phyloP scores from a whole-genome alignment of 2,797 vertebrate species.

The Antennarius maculatus region DNA sequence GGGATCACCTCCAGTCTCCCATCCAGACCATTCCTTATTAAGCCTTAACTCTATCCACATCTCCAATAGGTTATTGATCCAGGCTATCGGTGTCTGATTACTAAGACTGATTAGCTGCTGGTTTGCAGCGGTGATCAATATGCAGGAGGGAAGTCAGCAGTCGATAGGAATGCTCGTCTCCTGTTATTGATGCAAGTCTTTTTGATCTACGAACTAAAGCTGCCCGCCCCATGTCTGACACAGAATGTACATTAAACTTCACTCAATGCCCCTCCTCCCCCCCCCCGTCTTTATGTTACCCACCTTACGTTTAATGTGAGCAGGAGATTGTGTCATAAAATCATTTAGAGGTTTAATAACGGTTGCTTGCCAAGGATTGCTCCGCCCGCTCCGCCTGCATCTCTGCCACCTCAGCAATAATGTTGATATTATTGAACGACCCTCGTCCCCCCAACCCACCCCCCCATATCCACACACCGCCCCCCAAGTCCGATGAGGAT shows the following conservation, averaged over 20 bases:
- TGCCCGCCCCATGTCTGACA: not conserved
- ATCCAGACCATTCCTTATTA: not conserved
- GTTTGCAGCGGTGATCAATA: not conserved
- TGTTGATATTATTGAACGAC: conserved; percentile 72
- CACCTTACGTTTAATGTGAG: conserved; percentile 57
- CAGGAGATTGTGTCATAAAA: conserved; percentile 62
- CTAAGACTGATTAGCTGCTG: not conserved
- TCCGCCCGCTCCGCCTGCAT: conserved; percentile 41
- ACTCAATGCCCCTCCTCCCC: conserved; percentile 19
- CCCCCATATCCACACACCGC: too few species aligned
- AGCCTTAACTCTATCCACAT: conserved; percentile 2
- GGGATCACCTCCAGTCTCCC: not conserved
- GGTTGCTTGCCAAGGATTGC: conserved; percentile 55
- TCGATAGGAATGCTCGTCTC: conserved; percentile 12
- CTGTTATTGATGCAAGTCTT: conserved; percentile 46
- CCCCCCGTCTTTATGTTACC: conserved; percentile 62
- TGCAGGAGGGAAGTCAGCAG: conserved; percentile 19
- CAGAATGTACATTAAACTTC: conserved; percentile 5
- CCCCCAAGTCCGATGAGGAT: too few species aligned
- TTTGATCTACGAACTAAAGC: conserved; percentile 48
- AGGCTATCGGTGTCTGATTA: not conserved
- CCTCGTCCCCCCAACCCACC: conserved; percentile 12
- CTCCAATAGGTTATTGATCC: not conserved
- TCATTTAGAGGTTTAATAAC: conserved; percentile 62
- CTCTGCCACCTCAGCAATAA: conserved; percentile 79